Base-by-base conservation (phyloP, 1,140 invertebrate species). In the Procambarus virginalis region DNA sequence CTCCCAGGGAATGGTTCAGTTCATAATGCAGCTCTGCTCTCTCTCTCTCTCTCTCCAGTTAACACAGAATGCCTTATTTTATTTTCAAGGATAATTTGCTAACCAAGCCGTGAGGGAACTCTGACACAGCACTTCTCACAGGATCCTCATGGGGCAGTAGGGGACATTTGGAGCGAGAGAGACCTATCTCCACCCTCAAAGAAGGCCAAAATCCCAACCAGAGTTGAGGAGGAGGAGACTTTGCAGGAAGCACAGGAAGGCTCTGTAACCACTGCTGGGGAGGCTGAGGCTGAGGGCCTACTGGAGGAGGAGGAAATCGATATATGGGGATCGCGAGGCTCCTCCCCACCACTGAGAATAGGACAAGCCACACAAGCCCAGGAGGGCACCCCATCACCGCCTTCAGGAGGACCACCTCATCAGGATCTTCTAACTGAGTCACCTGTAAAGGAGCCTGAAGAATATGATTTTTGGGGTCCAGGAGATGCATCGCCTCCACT, bases 141-240 rank as follows among this genome's bases (percentile, higher is more conserved):
- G 55, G 49, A 64, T 34, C 5, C 60, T 85, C 34, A 85, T 12
- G 85, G 58, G n/a, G 58, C 78, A 22, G 60, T 79, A 80, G 17
- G n/a, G 45, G 78, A 88, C 64, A 82, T 88, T 20, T 88, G 86
- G 86, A 78, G 22, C 8, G 86, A 81, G 34, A 64, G 60, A 81
- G 79, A 48, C 45, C 48, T 78, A n/a, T 81, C 86, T 8, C 76
- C 86, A 46, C 86, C 79, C 20, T 17, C n/a, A 17, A 84, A 64
- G 79, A 81, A 73, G 68, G 6, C 22, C n/a, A 73, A 5, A 22
- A 34, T 73, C 22, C 22, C 68, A 34, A 20, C 5, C 8, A 20
- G 5, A 34, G 68, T 34, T 9, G n/a, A 73, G 68, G 68, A 73
- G 68, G 64, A 68, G 20, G 12, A 20, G 14, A 68, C 14, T 20